A percentile compares a stretch with the other conserved stretches of the same genome.
Evolutionary conservation across 2,113 vertebrate genomes (phyloP).

Genomic region (Lasiurus borealis): DNA sequence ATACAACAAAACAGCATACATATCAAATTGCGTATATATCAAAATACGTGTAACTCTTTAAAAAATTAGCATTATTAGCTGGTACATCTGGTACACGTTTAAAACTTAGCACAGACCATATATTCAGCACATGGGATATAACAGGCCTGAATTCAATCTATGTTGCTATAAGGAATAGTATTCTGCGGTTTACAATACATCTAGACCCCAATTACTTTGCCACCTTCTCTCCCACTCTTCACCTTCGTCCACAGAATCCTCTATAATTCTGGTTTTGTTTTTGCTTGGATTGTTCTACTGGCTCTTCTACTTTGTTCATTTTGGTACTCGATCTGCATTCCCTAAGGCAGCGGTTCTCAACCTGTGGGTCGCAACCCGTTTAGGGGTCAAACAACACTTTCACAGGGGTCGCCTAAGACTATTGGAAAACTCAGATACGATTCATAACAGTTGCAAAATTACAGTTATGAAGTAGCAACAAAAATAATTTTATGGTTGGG

Average conservation of each 20-base stretch:
- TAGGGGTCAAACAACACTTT: too few relatives aligned
- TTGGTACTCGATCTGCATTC: neutral
- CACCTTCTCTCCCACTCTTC: neutral
- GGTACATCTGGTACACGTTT: neutral
- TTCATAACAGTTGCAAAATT: too few relatives aligned
- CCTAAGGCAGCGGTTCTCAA: too few relatives aligned
- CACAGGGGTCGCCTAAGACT: too few relatives aligned
- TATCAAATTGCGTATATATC: too few relatives aligned
- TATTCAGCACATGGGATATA: neutral
- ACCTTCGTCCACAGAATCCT: neutral
- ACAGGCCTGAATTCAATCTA: neutral
- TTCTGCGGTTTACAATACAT: neutral
- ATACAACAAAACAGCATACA: too few relatives aligned
- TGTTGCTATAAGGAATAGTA: neutral
- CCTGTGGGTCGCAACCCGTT: too few relatives aligned
- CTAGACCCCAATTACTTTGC: neutral
- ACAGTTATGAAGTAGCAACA: too few relatives aligned
- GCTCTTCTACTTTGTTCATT: neutral
- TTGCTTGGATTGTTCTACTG: neutral
- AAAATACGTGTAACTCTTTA: too few relatives aligned
- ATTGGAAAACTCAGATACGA: too few relatives aligned
- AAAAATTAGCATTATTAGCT: too few relatives aligned
- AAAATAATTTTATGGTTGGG: too few relatives aligned
- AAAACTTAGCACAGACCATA: neutral
- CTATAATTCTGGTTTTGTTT: neutral